These are phyloP conservation scores for Neogobius melanostomus DNA, from an alignment of 2,113 vertebrate species.

Conservation along the genomic window DNA sequence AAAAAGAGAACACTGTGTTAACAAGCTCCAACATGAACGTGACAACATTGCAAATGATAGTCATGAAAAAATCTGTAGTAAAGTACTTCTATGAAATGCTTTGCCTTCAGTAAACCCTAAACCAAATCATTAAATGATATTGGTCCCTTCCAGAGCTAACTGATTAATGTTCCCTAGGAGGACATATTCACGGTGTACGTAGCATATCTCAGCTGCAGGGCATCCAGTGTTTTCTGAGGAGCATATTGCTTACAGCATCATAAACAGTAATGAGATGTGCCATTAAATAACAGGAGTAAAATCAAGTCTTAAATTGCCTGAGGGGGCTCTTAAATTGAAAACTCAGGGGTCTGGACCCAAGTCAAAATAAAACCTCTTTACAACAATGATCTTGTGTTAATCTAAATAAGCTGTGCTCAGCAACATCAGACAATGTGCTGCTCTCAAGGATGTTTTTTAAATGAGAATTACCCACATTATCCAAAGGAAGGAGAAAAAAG, in stretches of 20 bases:
- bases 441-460: constrained; percentile 33
- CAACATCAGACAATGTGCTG: constrained; percentile 40
- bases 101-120: constrained; percentile 58
- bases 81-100: constrained; percentile 54
- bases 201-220: constrained; percentile 59
- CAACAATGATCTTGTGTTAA: constrained; percentile 43
- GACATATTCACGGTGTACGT: constrained; percentile 55
- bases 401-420: constrained; percentile 45
- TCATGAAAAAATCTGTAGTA: constrained; percentile 24
- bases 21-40: not conserved
- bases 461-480: constrained; percentile 29
- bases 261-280: constrained; percentile 70
- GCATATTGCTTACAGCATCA: constrained; percentile 67
- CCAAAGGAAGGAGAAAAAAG: constrained; percentile 16
- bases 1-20: not conserved
- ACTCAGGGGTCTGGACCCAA: constrained; percentile 45
- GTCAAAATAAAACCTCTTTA: constrained; percentile 57
- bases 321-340: constrained; percentile 63
- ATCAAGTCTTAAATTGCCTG: constrained; percentile 63
- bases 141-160: constrained; percentile 52
- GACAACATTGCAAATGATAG: constrained; percentile 17
- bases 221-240: constrained; percentile 53
- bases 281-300: constrained; percentile 67
- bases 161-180: constrained; percentile 65
- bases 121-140: constrained; percentile 54